Evolutionary conservation across 2,113 vertebrate genomes (phyloP).

Genomic region (Nycticryphes semicollaris): DNA sequence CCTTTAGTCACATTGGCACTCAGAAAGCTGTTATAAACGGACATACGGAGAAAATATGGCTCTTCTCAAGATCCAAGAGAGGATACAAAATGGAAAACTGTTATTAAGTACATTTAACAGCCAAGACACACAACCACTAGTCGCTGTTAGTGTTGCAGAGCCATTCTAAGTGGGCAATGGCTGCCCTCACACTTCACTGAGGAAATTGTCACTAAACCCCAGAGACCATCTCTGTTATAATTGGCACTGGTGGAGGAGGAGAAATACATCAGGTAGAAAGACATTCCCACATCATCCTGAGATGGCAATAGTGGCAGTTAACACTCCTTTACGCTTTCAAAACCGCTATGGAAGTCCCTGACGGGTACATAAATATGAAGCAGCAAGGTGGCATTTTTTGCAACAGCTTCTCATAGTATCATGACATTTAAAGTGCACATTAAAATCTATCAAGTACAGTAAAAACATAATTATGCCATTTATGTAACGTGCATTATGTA

Average conservation of each 20-base stretch:
- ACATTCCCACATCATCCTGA: background rate
- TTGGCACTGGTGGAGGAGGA: background rate
- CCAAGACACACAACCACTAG: constrained; percentile 22
- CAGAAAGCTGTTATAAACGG: background rate
- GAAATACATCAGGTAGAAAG: background rate
- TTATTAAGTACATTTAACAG: background rate
- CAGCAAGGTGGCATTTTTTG: constrained; percentile 4
- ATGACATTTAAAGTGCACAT: constrained; percentile 3
- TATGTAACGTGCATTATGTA: background rate
- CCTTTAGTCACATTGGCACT: background rate
- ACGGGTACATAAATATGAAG: background rate
- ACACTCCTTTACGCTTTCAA: background rate
- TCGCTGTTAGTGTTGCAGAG: background rate
- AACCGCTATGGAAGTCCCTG: background rate
- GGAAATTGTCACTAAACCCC: background rate
- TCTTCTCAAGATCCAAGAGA: background rate
- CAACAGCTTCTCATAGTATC: constrained; percentile 5
- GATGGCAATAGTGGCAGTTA: background rate
- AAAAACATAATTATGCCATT: constrained; percentile 1
- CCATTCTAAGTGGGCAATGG: background rate
- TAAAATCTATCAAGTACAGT: constrained; percentile 28
- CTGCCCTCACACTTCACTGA: background rate
- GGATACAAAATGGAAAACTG: background rate
- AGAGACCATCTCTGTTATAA: background rate
- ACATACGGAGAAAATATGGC: background rate